Evolutionary conservation across 1,140 invertebrate genomes (phyloP).

Genomic region (Penaeus chinensis): DNA sequence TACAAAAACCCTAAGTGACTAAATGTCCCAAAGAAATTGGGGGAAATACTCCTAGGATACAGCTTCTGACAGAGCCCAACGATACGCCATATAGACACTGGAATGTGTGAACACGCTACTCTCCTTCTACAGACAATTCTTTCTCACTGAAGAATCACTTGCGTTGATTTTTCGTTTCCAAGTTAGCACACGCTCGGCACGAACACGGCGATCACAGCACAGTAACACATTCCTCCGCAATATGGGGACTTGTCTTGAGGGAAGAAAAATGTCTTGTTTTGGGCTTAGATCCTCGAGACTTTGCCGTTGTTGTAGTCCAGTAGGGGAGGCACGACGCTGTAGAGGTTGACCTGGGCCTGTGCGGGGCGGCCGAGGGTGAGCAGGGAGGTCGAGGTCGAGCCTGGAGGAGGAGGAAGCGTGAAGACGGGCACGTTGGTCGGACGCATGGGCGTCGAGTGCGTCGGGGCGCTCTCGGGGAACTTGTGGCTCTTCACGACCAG

Average conservation of each 20-base stretch:
- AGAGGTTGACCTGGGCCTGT: slow-evolving; percentile 38
- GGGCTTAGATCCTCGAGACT: slow-evolving; percentile 25
- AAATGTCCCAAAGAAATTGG: no score
- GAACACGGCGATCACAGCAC: neutral
- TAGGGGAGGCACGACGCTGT: slow-evolving; percentile 34
- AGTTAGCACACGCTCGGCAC: no score
- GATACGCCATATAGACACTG: no score
- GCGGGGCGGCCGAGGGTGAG: slow-evolving; percentile 14
- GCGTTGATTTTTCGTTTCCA: no score
- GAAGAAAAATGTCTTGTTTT: neutral
- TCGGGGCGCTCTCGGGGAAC: neutral
- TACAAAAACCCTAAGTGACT: no score
- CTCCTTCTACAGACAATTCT: no score
- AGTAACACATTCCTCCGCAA: neutral
- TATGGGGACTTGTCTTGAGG: neutral
- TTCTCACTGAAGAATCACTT: no score
- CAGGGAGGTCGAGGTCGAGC: neutral
- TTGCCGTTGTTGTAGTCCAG: neutral
- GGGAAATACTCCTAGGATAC: no score
- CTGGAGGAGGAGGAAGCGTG: slow-evolving; percentile 22
- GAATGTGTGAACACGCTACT: no score
- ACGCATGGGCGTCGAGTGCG: neutral
- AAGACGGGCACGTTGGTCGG: slow-evolving; percentile 27
- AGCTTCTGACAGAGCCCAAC: no score
- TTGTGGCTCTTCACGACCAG: slow-evolving; percentile 46